A percentile compares a stretch with the other conserved stretches of the same genome.
Conservation (phyloP, 37 sponge, comb jelly and placozoan genomes). For the Agelas oroides region DNA sequence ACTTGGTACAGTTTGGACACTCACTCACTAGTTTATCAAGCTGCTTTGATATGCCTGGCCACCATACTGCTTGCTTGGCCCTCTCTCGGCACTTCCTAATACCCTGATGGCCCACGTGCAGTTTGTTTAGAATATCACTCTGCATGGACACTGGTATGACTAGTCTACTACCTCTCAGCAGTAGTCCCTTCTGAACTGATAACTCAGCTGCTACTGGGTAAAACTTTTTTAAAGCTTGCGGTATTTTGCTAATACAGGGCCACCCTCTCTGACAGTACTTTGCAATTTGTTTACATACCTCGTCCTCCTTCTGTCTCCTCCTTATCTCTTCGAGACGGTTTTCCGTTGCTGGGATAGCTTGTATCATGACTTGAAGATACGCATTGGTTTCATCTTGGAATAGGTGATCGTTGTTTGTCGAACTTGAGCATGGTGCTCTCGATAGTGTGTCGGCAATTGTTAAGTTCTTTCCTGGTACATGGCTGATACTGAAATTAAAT, state of each 20-base stretch:
- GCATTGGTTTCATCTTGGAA: slow-evolving; percentile 18
- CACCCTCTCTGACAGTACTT: no score
- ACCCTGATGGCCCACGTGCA: slow-evolving; percentile 36
- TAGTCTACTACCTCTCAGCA: slow-evolving; percentile 14
- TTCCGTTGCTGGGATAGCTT: slow-evolving; percentile 16
- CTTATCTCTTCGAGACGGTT: no score
- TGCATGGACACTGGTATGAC: slow-evolving; percentile 1
- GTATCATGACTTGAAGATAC: neutral
- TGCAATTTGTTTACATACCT: no score
- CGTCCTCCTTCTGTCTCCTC: no score
- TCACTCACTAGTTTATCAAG: neutral
- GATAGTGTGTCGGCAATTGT: slow-evolving; percentile 35
- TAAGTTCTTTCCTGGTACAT: slow-evolving; percentile 14
- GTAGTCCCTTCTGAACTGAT: no score
- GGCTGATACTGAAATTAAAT: slow-evolving; percentile 10
- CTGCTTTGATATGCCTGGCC: no score
- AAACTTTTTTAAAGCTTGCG: no score
- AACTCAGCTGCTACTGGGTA: no score
- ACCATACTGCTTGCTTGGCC: slow-evolving; percentile 46
- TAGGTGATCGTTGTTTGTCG: neutral
- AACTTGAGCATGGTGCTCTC: slow-evolving; percentile 4
- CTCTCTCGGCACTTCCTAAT: slow-evolving; percentile 21
- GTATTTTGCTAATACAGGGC: no score
- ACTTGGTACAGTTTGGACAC: neutral
- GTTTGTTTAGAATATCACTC: slow-evolving; percentile 11